Percentiles rank a stretch among this genome's conserved stretches.
phyloP scores from a whole-genome alignment of 2,113 vertebrate species.

The Cranoglanis bouderius region DNA sequence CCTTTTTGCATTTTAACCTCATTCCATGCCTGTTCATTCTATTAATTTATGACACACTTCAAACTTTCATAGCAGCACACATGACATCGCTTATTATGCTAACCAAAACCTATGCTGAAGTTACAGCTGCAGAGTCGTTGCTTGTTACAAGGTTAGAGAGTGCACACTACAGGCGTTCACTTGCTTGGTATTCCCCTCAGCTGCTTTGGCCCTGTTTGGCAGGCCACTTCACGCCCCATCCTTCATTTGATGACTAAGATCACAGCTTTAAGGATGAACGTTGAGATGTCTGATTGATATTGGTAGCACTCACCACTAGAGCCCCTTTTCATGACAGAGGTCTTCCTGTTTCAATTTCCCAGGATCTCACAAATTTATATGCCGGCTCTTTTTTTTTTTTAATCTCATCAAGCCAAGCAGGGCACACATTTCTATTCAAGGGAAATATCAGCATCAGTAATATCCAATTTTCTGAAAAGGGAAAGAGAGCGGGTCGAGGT shows the following conservation, averaged over 20 bases:
- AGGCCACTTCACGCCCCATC: constrained; percentile 69
- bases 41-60: neutral
- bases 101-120: neutral
- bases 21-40: neutral
- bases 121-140: neutral
- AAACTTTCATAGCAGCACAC: neutral
- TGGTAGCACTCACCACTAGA: constrained; percentile 69
- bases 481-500: constrained; percentile 72
- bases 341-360: constrained; percentile 75
- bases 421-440: constrained; percentile 74
- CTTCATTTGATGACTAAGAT: constrained; percentile 73
- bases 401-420: constrained; percentile 68
- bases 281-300: constrained; percentile 73
- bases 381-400: constrained; percentile 54
- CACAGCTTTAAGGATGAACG: constrained; percentile 69
- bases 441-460: constrained; percentile 74
- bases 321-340: constrained; percentile 64
- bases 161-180: constrained; percentile 8
- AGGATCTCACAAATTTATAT: constrained; percentile 67
- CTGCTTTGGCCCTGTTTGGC: constrained; percentile 64
- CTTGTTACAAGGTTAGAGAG: constrained; percentile 29
- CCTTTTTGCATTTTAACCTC: neutral
- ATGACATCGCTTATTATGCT: neutral
- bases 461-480: constrained; percentile 78
- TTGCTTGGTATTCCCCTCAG: constrained; percentile 56